Evolutionary conservation across 1,140 invertebrate genomes (phyloP).

Genomic region (Manduca sexta): DNA sequence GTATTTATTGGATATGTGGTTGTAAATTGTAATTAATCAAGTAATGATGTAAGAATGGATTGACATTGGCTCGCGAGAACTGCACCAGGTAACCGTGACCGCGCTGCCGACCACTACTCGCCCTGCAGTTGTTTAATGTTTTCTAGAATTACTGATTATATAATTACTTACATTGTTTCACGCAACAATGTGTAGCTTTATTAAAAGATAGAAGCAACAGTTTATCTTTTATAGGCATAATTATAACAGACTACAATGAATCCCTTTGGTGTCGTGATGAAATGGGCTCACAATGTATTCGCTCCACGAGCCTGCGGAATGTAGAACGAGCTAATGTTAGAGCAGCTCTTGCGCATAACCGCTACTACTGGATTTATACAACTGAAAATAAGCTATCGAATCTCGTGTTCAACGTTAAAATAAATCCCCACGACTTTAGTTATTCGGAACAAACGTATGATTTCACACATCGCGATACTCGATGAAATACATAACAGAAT

Average conservation of each 20-base stretch:
- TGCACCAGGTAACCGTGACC: conserved; percentile 14
- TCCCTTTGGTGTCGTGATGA: conserved; percentile 32
- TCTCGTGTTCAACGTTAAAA: conserved; percentile 8
- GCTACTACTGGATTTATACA: conserved; percentile 41
- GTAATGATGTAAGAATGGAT: conserved; percentile 13
- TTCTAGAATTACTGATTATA: not conserved
- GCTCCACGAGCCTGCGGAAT: conserved; percentile 50
- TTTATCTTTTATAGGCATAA: not conserved
- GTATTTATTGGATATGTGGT: not conserved
- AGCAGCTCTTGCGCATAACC: conserved; percentile 29
- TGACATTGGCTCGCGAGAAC: conserved; percentile 9
- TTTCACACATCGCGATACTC: not conserved
- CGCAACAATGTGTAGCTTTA: no score
- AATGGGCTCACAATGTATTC: conserved; percentile 58
- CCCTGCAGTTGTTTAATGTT: not conserved
- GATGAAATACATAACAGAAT: conserved; percentile 78
- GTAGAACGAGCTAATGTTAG: conserved; percentile 65
- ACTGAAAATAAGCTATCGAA: conserved; percentile 17
- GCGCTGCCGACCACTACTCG: conserved; percentile 4
- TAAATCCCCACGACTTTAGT: conserved; percentile 2
- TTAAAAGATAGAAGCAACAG: no score
- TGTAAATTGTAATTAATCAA: not conserved
- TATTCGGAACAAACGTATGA: not conserved
- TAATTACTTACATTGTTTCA: no score
- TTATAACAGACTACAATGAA: conserved; percentile 1